These are phyloP conservation scores for Typhlichthys eigenmanni DNA, from an alignment of 2,797 vertebrate genomes.

Conservation along the genomic window DNA sequence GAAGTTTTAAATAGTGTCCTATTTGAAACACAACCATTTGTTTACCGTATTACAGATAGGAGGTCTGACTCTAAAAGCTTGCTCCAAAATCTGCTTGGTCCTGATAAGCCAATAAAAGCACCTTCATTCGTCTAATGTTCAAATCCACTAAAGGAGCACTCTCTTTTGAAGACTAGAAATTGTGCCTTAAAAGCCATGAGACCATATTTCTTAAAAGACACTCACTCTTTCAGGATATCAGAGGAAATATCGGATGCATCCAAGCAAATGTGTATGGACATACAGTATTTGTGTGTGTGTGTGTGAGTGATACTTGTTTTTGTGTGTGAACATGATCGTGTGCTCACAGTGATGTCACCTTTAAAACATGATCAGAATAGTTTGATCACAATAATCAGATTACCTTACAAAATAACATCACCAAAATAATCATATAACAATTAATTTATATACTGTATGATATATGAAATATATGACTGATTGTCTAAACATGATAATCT, in stretches of 20 bases:
- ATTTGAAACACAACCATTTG: conserved; percentile 37
- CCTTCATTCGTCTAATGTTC: conserved; percentile 67
- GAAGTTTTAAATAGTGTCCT: conserved; percentile 33
- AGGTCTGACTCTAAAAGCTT: conserved; percentile 51
- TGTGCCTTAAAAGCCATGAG: neutral
- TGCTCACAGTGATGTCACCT: no score
- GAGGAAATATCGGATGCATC: conserved; percentile 38
- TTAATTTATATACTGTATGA: no score
- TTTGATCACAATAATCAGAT: no score
- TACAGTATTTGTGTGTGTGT: no score
- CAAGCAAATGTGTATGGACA: conserved; percentile 3
- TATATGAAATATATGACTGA: no score
- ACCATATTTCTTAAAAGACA: neutral
- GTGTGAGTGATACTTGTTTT: no score
- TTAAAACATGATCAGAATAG: no score
- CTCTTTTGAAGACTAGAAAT: conserved; percentile 40
- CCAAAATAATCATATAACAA: no score
- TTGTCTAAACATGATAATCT: no score
- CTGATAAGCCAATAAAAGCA: conserved; percentile 68
- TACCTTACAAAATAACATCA: no score
- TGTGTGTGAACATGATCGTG: no score
- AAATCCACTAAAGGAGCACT: conserved; percentile 64
- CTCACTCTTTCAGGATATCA: conserved; percentile 44
- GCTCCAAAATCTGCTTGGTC: conserved; percentile 57
- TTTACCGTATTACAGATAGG: conserved; percentile 57